These are phyloP conservation scores for Muscicapa adusta DNA, from an alignment of 2,113 vertebrate species.

Conservation along the genomic window DNA sequence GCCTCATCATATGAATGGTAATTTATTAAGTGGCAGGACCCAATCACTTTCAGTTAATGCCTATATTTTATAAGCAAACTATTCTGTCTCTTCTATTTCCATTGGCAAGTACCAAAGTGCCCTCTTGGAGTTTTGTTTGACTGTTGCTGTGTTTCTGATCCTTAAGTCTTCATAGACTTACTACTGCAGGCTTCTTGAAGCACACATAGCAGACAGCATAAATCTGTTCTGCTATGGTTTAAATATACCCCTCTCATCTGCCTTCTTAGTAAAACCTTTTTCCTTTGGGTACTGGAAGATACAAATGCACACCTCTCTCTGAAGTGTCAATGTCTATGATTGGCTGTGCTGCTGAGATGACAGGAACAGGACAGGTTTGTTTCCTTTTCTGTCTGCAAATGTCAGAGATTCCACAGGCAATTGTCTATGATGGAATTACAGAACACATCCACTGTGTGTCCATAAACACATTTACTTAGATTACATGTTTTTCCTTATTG, in stretches of 20 bases:
- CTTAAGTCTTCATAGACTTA: background rate
- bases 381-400: background rate
- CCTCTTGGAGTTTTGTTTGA: background rate
- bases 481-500: rapidly evolving
- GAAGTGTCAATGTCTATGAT: background rate
- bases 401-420: background rate
- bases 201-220: background rate
- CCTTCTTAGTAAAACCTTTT: background rate
- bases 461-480: background rate
- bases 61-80: background rate
- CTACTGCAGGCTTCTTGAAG: background rate
- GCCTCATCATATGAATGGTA: background rate
- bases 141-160: background rate
- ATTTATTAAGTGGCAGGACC: background rate
- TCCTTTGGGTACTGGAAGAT: background rate
- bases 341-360: background rate
- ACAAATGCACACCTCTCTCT: background rate
- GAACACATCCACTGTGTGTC: background rate
- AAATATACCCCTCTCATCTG: background rate
- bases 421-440: background rate
- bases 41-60: background rate
- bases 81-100: background rate
- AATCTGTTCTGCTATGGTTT: background rate
- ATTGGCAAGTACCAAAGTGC: background rate
- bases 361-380: background rate